Conservation (phyloP, 2,797 vertebrate genomes). For the Pseudochirops corinnae region DNA sequence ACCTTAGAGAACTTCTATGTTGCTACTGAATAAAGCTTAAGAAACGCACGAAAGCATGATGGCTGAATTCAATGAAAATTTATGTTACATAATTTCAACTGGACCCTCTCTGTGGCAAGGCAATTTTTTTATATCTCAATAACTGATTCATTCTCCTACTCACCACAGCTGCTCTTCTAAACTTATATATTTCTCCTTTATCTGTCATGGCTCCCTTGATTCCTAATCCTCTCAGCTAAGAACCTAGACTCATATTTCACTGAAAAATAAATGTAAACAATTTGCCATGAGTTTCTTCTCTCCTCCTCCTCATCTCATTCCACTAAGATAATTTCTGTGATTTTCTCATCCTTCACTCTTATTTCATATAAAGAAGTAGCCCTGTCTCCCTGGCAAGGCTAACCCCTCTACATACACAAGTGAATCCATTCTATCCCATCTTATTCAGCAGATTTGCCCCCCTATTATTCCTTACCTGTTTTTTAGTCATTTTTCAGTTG, state of each 20-base stretch:
- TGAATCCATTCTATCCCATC: background rate
- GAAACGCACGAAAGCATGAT: background rate
- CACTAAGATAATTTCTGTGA: background rate
- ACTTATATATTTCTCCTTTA: background rate
- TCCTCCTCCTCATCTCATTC: background rate
- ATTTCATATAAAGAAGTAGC: background rate
- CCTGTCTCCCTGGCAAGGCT: background rate
- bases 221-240: background rate
- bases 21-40: background rate
- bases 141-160: background rate
- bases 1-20: background rate
- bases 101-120: background rate
- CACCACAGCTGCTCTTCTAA: background rate
- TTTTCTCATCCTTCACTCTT: background rate
- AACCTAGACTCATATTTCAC: background rate
- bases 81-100: background rate
- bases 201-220: background rate
- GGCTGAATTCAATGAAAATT: background rate
- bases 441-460: background rate
- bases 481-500: background rate
- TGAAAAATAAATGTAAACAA: background rate
- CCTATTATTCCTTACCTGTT: background rate
- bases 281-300: background rate
- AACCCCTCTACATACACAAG: background rate
- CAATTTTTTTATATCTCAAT: background rate